Evolutionary conservation across 1,140 invertebrate genomes (phyloP), one percentile per base, ranked within the genome.

Genomic region (Neodiprion lecontei): DNA sequence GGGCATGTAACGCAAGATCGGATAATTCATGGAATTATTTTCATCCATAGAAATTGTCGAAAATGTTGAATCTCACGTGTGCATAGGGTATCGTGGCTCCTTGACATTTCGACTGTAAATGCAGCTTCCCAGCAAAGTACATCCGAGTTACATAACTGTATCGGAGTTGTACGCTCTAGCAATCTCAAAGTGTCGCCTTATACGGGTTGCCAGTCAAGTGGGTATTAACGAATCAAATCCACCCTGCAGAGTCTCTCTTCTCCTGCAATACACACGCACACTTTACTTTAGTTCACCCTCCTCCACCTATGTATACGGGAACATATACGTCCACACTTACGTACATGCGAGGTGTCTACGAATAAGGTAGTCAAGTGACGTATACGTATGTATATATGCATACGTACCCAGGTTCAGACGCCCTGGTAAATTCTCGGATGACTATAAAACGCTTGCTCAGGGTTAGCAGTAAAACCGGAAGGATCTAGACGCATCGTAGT

Each of bases 191-290:
- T 61, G 53, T 61, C 28, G 28, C 28, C 28, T 40, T 40, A 40
- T 40, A 40, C 28, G 5, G 2, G 28, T 40, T 61, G 9, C 53
- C 11, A 61, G 53, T 61, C 53, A 8, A 61, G 53, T 61, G 53
- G 53, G 53, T 61, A 61, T 61, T 61, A 61, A 17, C 53, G 53
- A 61, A 61, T 61, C 53, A 61, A 61, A 61, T 61, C 53, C 53
- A 4, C 53, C 53, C 5, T 40, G 28, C 28, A 40, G 28, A 40
- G 28, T 40, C 28, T 40, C 28, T 40, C 28, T 40, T 40, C 28
- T 40, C 28, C 28, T 40, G 28, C 28, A 40, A 61, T 40, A 40
- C 8, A 14, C n/a, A 17, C 53, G 9, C 53, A 61, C 4, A 12
- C 11, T 61, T 17, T 61, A 61, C 53, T 61, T 9, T 17, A 61